A percentile compares a stretch with the other conserved stretches of the same genome.
phyloP scores from a whole-genome alignment of 2,888 invertebrate genomes.

The Polylopha cassiicola region DNA sequence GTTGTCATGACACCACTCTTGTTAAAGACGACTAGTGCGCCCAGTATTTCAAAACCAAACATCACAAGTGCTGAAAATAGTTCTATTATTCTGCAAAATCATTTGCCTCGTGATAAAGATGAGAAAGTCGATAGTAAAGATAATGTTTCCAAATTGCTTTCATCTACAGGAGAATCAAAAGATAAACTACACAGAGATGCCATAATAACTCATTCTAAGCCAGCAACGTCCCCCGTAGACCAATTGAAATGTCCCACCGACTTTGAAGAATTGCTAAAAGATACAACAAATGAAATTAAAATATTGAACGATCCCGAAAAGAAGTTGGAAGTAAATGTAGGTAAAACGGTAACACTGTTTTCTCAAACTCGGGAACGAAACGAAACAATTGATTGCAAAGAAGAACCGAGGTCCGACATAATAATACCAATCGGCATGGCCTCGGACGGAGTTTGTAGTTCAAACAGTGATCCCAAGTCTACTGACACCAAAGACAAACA shows the following conservation, averaged over 20 bases:
- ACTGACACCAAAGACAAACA: conserved; percentile 14
- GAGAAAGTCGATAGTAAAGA: conserved; percentile 29
- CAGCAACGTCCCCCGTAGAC: conserved; percentile 29
- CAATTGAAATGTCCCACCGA: conserved; percentile 70
- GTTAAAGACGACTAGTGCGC: conserved; percentile 46
- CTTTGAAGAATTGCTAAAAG: conserved; percentile 71
- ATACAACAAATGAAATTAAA: conserved; percentile 72
- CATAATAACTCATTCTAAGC: conserved; percentile 25
- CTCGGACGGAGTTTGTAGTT: conserved; percentile 12
- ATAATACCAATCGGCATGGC: conserved; percentile 15
- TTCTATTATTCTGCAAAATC: conserved; percentile 33
- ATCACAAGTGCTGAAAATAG: conserved; percentile 43
- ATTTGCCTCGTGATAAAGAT: conserved; percentile 27
- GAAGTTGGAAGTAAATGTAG: conserved; percentile 62
- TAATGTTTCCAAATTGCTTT: conserved; percentile 22
- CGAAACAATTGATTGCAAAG: conserved; percentile 10
- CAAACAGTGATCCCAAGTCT: conserved; percentile 11
- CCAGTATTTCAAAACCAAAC: conserved; percentile 43
- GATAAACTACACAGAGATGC: conserved; percentile 38
- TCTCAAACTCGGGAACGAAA: conserved; percentile 25
- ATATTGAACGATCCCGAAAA: conserved; percentile 61
- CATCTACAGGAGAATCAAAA: conserved; percentile 25
- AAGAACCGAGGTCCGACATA: conserved; percentile 15
- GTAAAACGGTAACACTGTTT: conserved; percentile 52
- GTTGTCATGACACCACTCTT: conserved; percentile 58